Conservation (phyloP, 2,113 vertebrate genomes). For the Bungarus multicinctus region DNA sequence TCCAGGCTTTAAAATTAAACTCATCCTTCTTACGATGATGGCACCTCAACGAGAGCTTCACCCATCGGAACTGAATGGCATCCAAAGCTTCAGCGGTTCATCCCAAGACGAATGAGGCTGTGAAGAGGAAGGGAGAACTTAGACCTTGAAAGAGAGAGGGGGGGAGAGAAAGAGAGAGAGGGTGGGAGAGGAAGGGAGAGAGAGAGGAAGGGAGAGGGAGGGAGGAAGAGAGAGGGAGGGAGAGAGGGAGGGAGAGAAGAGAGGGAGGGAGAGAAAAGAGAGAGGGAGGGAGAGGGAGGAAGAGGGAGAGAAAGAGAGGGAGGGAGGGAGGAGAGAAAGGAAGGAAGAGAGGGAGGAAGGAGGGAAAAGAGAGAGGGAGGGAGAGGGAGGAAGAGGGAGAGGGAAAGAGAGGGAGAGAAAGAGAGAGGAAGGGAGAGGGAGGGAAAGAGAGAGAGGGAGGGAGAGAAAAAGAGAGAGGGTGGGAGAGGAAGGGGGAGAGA, state of each 20-base stretch:
- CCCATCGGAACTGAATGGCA: conserved; percentile 16
- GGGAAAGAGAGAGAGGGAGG: too few relatives aligned
- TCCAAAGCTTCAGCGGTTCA: background rate
- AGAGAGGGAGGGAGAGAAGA: accelerated
- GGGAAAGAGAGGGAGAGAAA: too few relatives aligned
- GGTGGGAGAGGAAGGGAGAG: accelerated
- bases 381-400: too few relatives aligned
- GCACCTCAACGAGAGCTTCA: conserved; percentile 54
- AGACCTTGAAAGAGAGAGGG: background rate
- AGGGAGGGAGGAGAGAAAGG: too few relatives aligned
- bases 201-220: accelerated
- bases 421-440: too few relatives aligned
- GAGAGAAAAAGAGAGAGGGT: too few relatives aligned
- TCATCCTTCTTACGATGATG: conserved; percentile 34
- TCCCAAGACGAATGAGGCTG: conserved; percentile 23
- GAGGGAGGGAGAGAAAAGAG: too few relatives aligned
- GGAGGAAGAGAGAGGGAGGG: accelerated
- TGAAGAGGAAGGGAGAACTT: background rate
- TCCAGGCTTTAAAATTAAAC: conserved; percentile 49
- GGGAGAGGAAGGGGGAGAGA: too few relatives aligned
- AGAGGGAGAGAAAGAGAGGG: too few relatives aligned
- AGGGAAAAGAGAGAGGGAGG: too few relatives aligned
- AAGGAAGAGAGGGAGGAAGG: accelerated
- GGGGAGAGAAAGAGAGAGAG: background rate
- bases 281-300: too few relatives aligned